Percentiles rank a stretch among this genome's conserved stretches.
These are phyloP conservation scores for Apostichopus japonicus DNA, from an alignment of 35 echinoderm and acorn worm species.

Conservation along the genomic window DNA sequence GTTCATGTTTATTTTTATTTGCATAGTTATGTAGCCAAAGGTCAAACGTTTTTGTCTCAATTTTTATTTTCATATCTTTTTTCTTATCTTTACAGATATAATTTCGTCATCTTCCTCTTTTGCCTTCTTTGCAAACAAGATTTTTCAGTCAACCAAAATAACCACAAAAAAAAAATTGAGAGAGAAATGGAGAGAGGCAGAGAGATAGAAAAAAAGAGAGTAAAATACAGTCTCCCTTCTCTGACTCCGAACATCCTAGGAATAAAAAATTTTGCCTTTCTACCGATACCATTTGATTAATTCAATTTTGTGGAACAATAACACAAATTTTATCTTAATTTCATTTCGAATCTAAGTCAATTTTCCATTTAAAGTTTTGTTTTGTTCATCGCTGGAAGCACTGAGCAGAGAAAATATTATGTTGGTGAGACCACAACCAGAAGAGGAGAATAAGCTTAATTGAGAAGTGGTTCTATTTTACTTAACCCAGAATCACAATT, in stretches of 20 bases:
- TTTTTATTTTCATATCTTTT: neutral
- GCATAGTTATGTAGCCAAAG: conserved; percentile 25
- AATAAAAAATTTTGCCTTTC: neutral
- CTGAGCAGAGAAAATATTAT: conserved; percentile 47
- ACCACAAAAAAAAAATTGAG: neutral
- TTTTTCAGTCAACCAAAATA: neutral
- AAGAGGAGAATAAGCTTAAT: conserved; percentile 31
- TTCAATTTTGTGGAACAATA: conserved; percentile 55
- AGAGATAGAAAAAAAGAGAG: neutral
- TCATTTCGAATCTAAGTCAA: conserved; percentile 55
- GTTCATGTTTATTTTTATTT: conserved; percentile 45
- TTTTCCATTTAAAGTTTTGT: conserved; percentile 55
- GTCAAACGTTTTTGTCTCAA: neutral
- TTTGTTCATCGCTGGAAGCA: conserved; percentile 28
- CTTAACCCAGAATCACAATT: conserved; percentile 43
- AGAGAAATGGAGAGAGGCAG: neutral
- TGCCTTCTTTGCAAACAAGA: neutral
- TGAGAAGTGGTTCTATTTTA: conserved; percentile 15
- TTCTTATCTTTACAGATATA: neutral
- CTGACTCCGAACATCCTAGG: neutral
- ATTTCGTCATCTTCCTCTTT: neutral
- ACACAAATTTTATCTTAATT: conserved; percentile 56
- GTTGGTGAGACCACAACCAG: conserved; percentile 35
- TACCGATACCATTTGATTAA: conserved; percentile 38
- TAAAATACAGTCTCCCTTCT: neutral